Evolutionary conservation across 2,113 vertebrate species (phyloP).

Genomic region (Mesoclemmys tuberculata): DNA sequence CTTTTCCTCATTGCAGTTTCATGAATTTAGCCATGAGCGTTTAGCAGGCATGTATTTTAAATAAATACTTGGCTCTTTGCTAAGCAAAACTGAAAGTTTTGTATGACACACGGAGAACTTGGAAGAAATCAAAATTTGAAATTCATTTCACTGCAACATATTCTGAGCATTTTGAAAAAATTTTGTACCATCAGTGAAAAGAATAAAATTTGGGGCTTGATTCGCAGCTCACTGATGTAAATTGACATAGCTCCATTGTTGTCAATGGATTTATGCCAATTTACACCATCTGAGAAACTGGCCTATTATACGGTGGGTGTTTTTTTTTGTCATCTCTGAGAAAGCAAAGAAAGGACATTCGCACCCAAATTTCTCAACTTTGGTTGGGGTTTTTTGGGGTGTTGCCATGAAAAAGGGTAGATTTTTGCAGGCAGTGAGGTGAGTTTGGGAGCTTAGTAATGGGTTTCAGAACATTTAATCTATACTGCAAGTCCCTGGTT

Average conservation of each 20-base stretch:
- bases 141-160: background rate
- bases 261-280: background rate
- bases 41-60: constrained; percentile 20
- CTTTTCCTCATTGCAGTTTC: constrained; percentile 64
- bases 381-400: background rate
- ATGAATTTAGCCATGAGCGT: constrained; percentile 61
- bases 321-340: background rate
- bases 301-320: background rate
- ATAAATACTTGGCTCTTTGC: background rate
- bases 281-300: background rate
- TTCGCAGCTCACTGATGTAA: background rate
- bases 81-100: constrained; percentile 22
- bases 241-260: background rate
- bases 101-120: background rate
- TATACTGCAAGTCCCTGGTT: constrained; percentile 32
- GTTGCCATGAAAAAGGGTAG: background rate
- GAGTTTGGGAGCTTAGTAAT: constrained; percentile 40
- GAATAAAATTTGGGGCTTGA: background rate
- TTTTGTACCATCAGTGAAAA: background rate
- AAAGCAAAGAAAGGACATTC: background rate
- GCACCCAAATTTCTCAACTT: background rate
- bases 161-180: background rate
- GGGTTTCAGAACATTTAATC: constrained; percentile 16
- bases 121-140: background rate
- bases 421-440: background rate